These are phyloP conservation scores for Serinus canaria DNA, from an alignment of 2,113 vertebrate genomes.

Conservation along the genomic window DNA sequence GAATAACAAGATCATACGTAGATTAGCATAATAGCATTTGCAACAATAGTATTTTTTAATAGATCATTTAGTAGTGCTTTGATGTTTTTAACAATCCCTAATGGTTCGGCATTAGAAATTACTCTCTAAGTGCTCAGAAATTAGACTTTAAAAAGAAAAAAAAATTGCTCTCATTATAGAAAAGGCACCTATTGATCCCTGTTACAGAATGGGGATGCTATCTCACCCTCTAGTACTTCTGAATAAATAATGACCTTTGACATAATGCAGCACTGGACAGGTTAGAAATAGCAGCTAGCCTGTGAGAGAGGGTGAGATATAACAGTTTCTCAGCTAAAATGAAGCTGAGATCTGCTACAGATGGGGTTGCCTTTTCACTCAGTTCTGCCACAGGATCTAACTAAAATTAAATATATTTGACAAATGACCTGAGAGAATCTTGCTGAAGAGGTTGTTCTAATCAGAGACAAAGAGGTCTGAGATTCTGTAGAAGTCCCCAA, in stretches of 20 bases:
- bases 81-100: constrained; percentile 33
- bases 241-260: constrained; percentile 53
- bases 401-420: neutral
- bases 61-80: constrained; percentile 45
- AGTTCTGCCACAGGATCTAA: neutral
- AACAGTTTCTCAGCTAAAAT: neutral
- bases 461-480: neutral
- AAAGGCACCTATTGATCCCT: constrained; percentile 5
- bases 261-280: constrained; percentile 10
- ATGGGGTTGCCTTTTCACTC: neutral
- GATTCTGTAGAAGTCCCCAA: neutral
- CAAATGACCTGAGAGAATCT: neutral
- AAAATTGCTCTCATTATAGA: neutral
- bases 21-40: constrained; percentile 41
- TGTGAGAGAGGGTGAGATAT: neutral
- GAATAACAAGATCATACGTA: constrained; percentile 27
- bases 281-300: constrained; percentile 30
- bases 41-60: constrained; percentile 26
- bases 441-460: neutral
- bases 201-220: neutral
- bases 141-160: neutral
- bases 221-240: neutral
- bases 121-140: constrained; percentile 16
- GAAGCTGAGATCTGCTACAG: neutral
- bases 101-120: neutral